These are phyloP conservation scores for Montipora foliosa DNA, from an alignment of 64 coral and sea anemone genomes.

Conservation along the genomic window DNA sequence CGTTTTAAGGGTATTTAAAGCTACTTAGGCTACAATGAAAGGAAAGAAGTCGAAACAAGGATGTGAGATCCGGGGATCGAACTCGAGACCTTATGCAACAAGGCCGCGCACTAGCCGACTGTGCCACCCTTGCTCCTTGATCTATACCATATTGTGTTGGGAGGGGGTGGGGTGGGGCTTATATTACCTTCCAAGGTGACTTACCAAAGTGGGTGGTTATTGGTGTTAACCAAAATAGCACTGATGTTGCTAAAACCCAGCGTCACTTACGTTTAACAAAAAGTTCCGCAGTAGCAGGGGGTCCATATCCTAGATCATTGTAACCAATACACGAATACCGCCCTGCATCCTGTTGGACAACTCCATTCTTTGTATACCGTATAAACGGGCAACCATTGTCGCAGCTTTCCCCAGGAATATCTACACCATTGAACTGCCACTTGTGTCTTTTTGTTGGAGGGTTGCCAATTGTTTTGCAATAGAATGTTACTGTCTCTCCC, in stretches of 20 bases:
- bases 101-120: no score
- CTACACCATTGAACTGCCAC: constrained; percentile 79
- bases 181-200: no score
- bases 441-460: constrained; percentile 30
- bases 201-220: no score
- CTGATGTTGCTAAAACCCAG: background rate
- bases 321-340: constrained; percentile 77
- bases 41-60: no score
- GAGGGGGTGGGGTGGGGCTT: no score
- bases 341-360: constrained; percentile 47
- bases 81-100: no score
- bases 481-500: constrained; percentile 54
- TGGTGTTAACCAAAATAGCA: no score
- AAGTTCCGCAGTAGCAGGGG: constrained; percentile 57
- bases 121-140: no score
- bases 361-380: background rate
- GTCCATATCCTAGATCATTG: constrained; percentile 72
- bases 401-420: constrained; percentile 39
- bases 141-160: no score
- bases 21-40: no score
- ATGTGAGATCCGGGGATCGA: no score
- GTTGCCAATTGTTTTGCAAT: constrained; percentile 80
- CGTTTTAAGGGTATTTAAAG: no score
- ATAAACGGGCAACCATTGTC: background rate
- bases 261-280: constrained; percentile 73